phyloP scores from a whole-genome alignment of 1,140 invertebrate genomes.

The Galleria mellonella region DNA sequence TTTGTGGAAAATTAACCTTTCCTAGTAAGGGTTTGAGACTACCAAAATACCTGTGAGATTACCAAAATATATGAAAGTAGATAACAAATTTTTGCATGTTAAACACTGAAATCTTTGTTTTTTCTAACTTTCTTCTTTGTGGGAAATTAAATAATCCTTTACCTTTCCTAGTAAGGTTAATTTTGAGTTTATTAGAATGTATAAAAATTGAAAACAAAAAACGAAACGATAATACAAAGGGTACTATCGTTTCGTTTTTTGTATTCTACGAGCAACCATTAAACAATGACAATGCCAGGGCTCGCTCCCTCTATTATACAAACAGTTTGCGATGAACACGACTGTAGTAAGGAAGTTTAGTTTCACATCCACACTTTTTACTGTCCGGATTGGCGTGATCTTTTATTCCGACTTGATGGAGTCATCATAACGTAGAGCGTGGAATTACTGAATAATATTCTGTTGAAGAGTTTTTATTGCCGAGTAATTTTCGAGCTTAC shows the following conservation, averaged over 20 bases:
- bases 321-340: conserved; percentile 7
- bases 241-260: no score
- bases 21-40: no score
- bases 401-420: conserved; percentile 3
- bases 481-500: no score
- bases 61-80: conserved; percentile 4
- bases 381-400: conserved; percentile 4
- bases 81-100: neutral
- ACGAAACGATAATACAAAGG: conserved; percentile 25
- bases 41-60: no score
- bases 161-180: no score
- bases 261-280: conserved; percentile 28
- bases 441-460: no score
- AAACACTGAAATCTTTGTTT: no score
- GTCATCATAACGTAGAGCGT: conserved; percentile 3
- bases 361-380: conserved; percentile 9
- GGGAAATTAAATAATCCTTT: no score
- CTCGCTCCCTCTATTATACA: conserved; percentile 8
- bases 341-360: conserved; percentile 1
- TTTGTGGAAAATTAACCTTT: no score
- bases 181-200: neutral
- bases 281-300: conserved; percentile 28
- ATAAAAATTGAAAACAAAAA: conserved; percentile 16
- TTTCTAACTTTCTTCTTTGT: no score
- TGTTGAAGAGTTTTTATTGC: no score